Evolutionary conservation across 2,113 vertebrate species (phyloP).

Genomic region (Hydrolagus affinis): DNA sequence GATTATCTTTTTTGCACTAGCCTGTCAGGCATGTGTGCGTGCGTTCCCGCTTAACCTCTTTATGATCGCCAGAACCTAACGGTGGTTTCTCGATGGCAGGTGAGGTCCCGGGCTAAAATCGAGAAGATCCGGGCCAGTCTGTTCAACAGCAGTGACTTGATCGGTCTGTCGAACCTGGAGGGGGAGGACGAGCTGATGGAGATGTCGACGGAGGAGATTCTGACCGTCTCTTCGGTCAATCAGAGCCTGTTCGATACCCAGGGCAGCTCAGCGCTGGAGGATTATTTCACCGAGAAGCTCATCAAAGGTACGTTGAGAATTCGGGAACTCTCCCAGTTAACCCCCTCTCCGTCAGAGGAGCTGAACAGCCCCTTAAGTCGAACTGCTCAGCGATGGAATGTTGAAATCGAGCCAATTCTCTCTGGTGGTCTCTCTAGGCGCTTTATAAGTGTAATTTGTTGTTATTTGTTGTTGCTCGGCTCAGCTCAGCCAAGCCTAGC

Average conservation of each 20-base stretch:
- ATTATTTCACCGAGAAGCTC: conserved; percentile 89
- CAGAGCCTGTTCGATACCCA: conserved; percentile 96
- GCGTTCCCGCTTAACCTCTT: background rate
- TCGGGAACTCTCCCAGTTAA: background rate
- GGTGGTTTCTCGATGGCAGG: conserved; percentile 52
- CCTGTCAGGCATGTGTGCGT: too few relatives aligned
- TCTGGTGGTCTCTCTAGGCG: too few relatives aligned
- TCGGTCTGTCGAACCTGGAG: conserved; percentile 87
- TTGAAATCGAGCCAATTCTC: too few relatives aligned
- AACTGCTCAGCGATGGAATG: too few relatives aligned
- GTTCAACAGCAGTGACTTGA: conserved; percentile 93
- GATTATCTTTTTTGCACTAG: too few relatives aligned
- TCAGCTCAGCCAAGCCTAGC: too few relatives aligned
- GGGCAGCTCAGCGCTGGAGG: conserved; percentile 87
- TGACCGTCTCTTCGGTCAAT: conserved; percentile 91
- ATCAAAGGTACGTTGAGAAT: conserved; percentile 64
- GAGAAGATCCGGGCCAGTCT: conserved; percentile 95
- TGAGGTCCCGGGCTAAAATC: conserved; percentile 87
- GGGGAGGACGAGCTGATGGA: conserved; percentile 95
- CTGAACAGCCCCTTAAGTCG: too few relatives aligned
- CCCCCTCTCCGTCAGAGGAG: too few relatives aligned
- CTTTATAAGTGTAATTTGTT: too few relatives aligned
- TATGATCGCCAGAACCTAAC: background rate
- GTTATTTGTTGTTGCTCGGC: too few relatives aligned
- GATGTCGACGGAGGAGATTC: conserved; percentile 91